These are phyloP conservation scores for Lottia gigantea DNA, from an alignment of 2,888 invertebrate species.

Conservation along the genomic window DNA sequence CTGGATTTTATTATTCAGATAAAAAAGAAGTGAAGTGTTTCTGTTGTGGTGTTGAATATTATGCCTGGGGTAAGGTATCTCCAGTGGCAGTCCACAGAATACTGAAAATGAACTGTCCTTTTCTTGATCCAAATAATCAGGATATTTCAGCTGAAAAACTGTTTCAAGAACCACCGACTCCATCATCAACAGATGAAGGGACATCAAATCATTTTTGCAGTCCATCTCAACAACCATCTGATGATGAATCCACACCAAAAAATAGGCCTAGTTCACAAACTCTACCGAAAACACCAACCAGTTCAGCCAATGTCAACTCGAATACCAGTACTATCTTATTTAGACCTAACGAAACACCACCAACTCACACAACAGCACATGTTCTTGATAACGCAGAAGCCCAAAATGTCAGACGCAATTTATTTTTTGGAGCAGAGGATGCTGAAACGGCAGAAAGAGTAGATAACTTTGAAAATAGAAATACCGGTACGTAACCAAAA, in stretches of 20 bases:
- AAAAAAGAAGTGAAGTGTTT: neutral
- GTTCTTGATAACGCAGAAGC: neutral
- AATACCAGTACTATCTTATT: neutral
- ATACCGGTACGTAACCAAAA: no score
- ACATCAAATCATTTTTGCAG: neutral
- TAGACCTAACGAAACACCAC: neutral
- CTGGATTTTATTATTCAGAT: neutral
- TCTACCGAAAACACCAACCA: neutral
- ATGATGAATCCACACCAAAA: neutral
- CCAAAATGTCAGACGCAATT: neutral
- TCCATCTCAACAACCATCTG: neutral
- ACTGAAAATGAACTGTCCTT: neutral
- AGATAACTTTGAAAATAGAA: no score
- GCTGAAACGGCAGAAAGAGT: no score
- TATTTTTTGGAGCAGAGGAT: no score
- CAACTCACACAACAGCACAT: neutral
- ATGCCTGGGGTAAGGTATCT: neutral
- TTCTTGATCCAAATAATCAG: neutral
- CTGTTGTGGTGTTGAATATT: neutral
- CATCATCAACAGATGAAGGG: neutral
- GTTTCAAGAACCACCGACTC: neutral
- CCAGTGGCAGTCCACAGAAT: conserved; percentile 2
- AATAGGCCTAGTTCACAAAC: no score
- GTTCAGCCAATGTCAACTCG: neutral
- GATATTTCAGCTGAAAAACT: neutral